Conservation (phyloP, 2,797 vertebrate genomes). For the Tiaroga cobitis region DNA sequence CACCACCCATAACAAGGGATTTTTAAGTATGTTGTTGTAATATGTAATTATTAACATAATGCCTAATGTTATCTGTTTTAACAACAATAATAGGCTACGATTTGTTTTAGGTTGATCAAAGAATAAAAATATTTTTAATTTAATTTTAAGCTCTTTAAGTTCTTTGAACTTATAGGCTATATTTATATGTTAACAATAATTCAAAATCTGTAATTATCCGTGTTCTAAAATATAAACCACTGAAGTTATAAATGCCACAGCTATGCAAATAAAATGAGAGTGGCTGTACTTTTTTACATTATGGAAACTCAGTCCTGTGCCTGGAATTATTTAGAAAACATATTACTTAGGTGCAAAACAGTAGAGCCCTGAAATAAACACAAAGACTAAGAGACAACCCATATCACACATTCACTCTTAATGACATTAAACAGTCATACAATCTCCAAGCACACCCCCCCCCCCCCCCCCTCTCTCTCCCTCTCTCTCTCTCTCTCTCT, state of each 20-base stretch:
- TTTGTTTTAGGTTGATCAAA: not conserved
- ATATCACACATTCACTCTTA: constrained; percentile 25
- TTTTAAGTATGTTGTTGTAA: not conserved
- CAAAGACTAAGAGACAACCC: constrained; percentile 35
- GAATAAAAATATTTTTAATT: not conserved
- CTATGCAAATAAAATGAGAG: constrained; percentile 17
- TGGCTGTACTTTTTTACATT: not conserved
- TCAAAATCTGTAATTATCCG: constrained; percentile 2
- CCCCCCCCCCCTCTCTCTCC: no score
- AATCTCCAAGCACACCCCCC: not conserved
- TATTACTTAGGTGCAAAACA: constrained; percentile 20
- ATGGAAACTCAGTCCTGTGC: not conserved
- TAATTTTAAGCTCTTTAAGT: not conserved
- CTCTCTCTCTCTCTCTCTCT: no score
- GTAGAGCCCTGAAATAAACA: constrained; percentile 38
- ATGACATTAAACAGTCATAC: constrained; percentile 24
- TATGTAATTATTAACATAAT: no score
- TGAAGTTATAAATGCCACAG: not conserved
- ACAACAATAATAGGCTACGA: not conserved
- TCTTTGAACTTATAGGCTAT: not conserved
- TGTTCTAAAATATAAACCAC: not conserved
- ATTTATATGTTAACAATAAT: not conserved
- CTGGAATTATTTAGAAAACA: not conserved
- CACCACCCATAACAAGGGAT: not conserved
- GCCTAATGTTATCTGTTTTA: not conserved